Percentiles rank a stretch among this genome's conserved stretches.
Evolutionary conservation across 2,113 vertebrate species (phyloP).

Genomic region (Ardeotis arabs): DNA sequence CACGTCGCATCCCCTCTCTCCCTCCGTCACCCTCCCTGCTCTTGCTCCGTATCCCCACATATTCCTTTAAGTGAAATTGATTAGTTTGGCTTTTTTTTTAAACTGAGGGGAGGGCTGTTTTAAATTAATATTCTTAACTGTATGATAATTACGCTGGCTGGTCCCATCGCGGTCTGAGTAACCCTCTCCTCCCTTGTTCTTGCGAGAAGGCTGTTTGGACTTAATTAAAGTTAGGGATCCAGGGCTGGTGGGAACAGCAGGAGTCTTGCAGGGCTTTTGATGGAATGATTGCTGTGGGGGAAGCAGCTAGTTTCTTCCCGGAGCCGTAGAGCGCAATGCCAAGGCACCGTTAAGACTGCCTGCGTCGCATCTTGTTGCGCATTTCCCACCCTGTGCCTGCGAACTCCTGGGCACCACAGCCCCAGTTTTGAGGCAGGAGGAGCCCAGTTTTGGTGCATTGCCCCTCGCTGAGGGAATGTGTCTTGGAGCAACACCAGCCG

Average conservation of each 20-base stretch:
- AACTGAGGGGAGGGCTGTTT: neutral
- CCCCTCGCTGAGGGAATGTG: accelerated
- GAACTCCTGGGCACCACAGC: neutral
- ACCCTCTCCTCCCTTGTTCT: slow-evolving; percentile 28
- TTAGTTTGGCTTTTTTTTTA: neutral
- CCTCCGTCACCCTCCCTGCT: neutral
- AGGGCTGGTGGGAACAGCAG: slow-evolving; percentile 38
- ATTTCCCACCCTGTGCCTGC: accelerated
- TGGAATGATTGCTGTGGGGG: slow-evolving; percentile 45
- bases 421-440: neutral
- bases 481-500: neutral
- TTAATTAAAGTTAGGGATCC: slow-evolving; percentile 62
- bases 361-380: neutral
- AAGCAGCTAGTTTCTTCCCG: neutral
- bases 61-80: slow-evolving; percentile 51
- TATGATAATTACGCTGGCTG: slow-evolving; percentile 30
- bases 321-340: neutral
- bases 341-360: neutral
- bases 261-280: slow-evolving; percentile 29
- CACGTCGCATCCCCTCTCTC: neutral
- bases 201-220: slow-evolving; percentile 2
- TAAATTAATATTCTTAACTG: slow-evolving; percentile 63
- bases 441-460: neutral
- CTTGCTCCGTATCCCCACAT: neutral
- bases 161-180: slow-evolving; percentile 31